phyloP scores from a whole-genome alignment of 1,140 invertebrate species.

The Dendrolimus kikuchii region DNA sequence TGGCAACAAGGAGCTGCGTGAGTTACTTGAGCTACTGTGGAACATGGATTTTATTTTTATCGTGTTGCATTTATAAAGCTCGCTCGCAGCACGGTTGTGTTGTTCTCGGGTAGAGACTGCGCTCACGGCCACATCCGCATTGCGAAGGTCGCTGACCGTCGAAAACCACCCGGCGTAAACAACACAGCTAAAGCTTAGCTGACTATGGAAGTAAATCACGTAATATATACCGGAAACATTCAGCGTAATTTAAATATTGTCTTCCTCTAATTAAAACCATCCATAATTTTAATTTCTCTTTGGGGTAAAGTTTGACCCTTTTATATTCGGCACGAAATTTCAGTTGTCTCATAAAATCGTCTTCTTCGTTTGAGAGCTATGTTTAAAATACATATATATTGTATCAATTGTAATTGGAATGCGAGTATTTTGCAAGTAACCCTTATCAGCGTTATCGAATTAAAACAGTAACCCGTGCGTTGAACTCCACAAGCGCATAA shows the following conservation, averaged over 20 bases:
- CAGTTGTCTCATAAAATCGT: no score
- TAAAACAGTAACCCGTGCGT: slow-evolving; percentile 17
- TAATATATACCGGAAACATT: no score
- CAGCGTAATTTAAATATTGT: no score
- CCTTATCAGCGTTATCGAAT: slow-evolving; percentile 19
- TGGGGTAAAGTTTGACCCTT: no score
- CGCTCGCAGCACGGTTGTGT: slow-evolving; percentile 29
- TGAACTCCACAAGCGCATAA: slow-evolving; percentile 14
- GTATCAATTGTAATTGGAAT: neutral
- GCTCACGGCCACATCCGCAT: slow-evolving; percentile 41
- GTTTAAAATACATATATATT: no score
- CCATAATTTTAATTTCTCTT: no score
- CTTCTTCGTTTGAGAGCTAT: no score
- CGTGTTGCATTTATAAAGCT: slow-evolving; percentile 38
- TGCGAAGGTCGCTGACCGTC: slow-evolving; percentile 57
- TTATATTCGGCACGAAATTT: no score
- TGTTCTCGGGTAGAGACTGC: slow-evolving; percentile 13
- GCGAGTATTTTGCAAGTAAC: neutral
- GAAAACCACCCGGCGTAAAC: slow-evolving; percentile 36
- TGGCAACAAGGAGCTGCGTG: slow-evolving; percentile 18
- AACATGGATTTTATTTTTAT: slow-evolving; percentile 31
- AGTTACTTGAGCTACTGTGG: slow-evolving; percentile 17
- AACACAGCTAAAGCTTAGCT: no score
- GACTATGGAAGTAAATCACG: no score
- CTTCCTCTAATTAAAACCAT: no score